phyloP scores from a whole-genome alignment of 2,113 vertebrate species.

The Ailuropoda melanoleuca region DNA sequence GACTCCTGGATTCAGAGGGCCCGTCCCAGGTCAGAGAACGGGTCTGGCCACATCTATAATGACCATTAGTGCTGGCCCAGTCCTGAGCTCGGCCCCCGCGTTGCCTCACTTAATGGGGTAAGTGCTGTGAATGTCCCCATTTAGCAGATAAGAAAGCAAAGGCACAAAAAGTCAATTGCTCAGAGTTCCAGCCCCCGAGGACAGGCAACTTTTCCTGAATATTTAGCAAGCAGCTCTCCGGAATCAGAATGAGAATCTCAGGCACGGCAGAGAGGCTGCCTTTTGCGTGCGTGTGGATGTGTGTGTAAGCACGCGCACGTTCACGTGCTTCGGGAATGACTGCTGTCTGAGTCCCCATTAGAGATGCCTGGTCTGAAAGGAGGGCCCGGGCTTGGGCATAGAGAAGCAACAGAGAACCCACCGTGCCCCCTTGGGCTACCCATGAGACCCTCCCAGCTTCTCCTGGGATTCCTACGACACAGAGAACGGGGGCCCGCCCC shows the following conservation, averaged over 20 bases:
- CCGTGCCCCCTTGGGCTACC: neutral
- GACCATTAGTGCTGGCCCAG: neutral
- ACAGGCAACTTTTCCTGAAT: neutral
- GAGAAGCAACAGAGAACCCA: neutral
- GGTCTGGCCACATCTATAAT: neutral
- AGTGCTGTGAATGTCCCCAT: neutral
- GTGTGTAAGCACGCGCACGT: too few relatives aligned
- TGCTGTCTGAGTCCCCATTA: neutral
- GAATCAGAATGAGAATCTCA: neutral
- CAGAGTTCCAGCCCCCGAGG: accelerated
- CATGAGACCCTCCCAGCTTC: neutral
- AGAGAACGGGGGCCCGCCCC: neutral
- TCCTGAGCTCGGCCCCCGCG: accelerated
- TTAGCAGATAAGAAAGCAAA: accelerated
- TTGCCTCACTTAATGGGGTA: neutral
- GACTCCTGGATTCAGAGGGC: neutral
- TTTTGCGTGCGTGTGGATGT: neutral
- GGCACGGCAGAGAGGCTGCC: neutral
- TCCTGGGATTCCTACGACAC: neutral
- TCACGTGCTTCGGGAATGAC: too few relatives aligned
- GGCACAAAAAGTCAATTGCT: accelerated
- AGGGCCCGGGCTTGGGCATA: neutral
- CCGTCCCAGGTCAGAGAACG: neutral
- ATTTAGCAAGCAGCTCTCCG: neutral
- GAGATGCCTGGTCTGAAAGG: neutral